Conservation (phyloP, 2,888 invertebrate species). For the Lycia hirtaria region DNA sequence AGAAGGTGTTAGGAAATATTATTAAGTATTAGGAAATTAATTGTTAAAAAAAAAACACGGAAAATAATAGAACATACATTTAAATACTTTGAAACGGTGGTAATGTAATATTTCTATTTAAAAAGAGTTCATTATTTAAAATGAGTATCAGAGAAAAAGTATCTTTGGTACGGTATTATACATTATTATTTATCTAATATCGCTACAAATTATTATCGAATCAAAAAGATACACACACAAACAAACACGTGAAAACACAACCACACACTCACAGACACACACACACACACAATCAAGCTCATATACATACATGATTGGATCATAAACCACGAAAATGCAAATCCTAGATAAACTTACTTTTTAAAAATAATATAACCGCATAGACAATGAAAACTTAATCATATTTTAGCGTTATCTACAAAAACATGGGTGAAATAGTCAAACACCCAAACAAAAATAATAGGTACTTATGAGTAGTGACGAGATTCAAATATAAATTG, state of each 20-base stretch:
- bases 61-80: neutral
- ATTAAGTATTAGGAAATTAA: too few relatives aligned
- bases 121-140: neutral
- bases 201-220: slow-evolving; percentile 62
- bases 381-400: slow-evolving; percentile 75
- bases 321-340: slow-evolving; percentile 60
- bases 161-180: slow-evolving; percentile 34
- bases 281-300: slow-evolving; percentile 50
- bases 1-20: slow-evolving; percentile 36
- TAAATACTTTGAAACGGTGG: neutral
- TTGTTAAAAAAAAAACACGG: neutral
- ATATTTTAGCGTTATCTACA: slow-evolving; percentile 46
- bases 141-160: neutral
- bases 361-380: slow-evolving; percentile 45
- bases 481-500: slow-evolving; percentile 53
- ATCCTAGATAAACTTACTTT: slow-evolving; percentile 38
- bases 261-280: slow-evolving; percentile 21
- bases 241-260: slow-evolving; percentile 39
- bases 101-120: neutral
- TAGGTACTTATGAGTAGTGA: slow-evolving; percentile 38
- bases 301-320: slow-evolving; percentile 57
- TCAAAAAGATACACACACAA: slow-evolving; percentile 46
- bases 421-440: slow-evolving; percentile 25
- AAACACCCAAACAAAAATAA: slow-evolving; percentile 42
- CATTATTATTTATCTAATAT: slow-evolving; percentile 51